Percentiles rank a stretch among this genome's conserved stretches.
These are phyloP conservation scores for Berghia stephanieae DNA, from an alignment of 1,140 invertebrate genomes.

Conservation along the genomic window DNA sequence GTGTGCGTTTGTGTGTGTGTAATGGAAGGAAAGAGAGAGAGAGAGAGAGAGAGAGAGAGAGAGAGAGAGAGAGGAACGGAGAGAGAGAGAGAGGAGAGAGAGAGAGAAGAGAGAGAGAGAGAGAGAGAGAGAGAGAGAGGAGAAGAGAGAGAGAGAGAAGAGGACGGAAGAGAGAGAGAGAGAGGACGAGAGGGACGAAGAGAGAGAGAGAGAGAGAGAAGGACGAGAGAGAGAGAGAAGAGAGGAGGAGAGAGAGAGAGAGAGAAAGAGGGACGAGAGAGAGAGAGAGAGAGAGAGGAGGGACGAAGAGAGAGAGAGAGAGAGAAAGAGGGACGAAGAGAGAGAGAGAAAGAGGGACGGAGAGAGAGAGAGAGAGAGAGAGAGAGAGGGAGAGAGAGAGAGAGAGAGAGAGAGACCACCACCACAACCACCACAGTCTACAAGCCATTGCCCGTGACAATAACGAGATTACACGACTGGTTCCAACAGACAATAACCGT, in stretches of 20 bases:
- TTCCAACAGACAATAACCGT: no score
- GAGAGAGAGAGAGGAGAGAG: neutral
- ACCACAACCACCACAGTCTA: no score
- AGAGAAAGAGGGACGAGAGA: conserved; percentile 19
- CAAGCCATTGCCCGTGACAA: no score
- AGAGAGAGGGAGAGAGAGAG: conserved; percentile 25
- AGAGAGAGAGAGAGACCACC: neutral
- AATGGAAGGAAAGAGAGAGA: neutral
- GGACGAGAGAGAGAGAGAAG: neutral
- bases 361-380: conserved; percentile 23
- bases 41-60: conserved; percentile 3
- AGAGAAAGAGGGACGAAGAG: conserved; percentile 22
- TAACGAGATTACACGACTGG: no score
- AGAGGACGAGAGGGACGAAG: neutral
- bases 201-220: conserved; percentile 27
- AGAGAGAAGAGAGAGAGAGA: conserved; percentile 23
- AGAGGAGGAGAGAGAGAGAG: neutral
- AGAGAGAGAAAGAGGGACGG: conserved; percentile 25
- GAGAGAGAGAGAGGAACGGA: conserved; percentile 9
- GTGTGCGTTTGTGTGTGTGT: no score
- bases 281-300: neutral
- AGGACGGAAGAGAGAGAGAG: neutral
- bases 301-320: conserved; percentile 24
- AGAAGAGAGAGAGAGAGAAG: neutral
- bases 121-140: conserved; percentile 24